Evolutionary conservation across 92 coral and sea anemone genomes (phyloP).

Genomic region (Galaxea fascicularis): DNA sequence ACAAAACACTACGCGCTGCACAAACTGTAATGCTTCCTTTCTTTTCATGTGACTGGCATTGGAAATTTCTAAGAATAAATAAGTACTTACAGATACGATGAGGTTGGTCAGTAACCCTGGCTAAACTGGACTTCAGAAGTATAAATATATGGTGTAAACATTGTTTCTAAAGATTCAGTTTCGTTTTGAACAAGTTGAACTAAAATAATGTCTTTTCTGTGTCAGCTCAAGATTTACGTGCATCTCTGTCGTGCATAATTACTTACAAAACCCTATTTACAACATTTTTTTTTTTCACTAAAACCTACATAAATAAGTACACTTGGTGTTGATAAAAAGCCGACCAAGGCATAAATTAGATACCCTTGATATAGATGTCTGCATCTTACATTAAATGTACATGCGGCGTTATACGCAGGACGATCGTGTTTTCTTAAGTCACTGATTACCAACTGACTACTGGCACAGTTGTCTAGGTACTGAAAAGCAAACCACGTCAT

Average conservation of each 20-base stretch:
- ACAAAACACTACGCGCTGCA: too few relatives aligned
- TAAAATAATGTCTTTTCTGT: too few relatives aligned
- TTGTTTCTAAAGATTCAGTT: neutral
- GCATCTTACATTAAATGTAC: too few relatives aligned
- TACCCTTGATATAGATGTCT: neutral
- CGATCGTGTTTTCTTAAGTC: neutral
- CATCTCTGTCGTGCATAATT: too few relatives aligned
- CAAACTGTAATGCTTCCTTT: too few relatives aligned
- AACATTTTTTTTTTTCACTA: neutral
- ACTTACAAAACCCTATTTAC: constrained; percentile 15
- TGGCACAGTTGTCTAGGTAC: neutral
- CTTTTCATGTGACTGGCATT: too few relatives aligned
- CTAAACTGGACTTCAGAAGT: neutral
- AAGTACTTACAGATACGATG: neutral
- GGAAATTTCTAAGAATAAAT: neutral
- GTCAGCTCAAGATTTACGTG: neutral
- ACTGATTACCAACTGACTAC: neutral
- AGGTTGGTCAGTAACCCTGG: neutral
- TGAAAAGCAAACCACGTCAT: neutral
- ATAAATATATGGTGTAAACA: neutral
- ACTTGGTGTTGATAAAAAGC: neutral
- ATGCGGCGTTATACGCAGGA: too few relatives aligned
- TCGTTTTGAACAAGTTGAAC: neutral
- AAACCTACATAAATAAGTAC: constrained; percentile 12
- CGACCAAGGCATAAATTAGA: neutral